Percentiles rank a stretch among this genome's conserved stretches.
These are phyloP conservation scores for Melitaea cinxia DNA, from an alignment of 1,140 invertebrate species.

Conservation along the genomic window DNA sequence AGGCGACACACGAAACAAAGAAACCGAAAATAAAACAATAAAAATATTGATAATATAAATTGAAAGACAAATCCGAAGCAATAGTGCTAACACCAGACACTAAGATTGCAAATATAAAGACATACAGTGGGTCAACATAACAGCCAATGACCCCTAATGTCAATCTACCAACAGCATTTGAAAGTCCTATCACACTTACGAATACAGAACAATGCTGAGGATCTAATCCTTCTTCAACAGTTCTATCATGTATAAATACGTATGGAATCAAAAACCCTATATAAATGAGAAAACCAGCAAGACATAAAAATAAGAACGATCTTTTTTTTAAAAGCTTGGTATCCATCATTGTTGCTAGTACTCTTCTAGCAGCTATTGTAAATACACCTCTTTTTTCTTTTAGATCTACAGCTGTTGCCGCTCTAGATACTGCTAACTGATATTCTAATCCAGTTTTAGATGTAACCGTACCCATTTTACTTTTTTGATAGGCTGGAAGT, in stretches of 20 bases:
- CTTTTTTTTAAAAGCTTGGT: slow-evolving; percentile 58
- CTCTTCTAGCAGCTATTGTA: slow-evolving; percentile 66
- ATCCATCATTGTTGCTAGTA: slow-evolving; percentile 76
- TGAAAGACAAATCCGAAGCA: slow-evolving; percentile 55
- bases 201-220: slow-evolving; percentile 53
- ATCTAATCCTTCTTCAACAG: slow-evolving; percentile 50
- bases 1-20: slow-evolving; percentile 54
- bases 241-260: slow-evolving; percentile 61
- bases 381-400: slow-evolving; percentile 64
- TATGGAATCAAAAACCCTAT: slow-evolving; percentile 69
- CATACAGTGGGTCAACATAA: slow-evolving; percentile 55
- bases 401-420: slow-evolving; percentile 65
- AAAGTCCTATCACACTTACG: slow-evolving; percentile 62
- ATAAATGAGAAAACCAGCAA: slow-evolving; percentile 60
- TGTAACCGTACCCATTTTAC: slow-evolving; percentile 50
- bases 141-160: slow-evolving; percentile 55
- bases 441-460: slow-evolving; percentile 72
- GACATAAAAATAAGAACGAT: slow-evolving; percentile 62
- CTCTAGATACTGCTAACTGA: slow-evolving; percentile 69
- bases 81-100: slow-evolving; percentile 54
- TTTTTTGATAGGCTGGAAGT: slow-evolving; percentile 89
- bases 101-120: slow-evolving; percentile 47
- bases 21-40: slow-evolving; percentile 68
- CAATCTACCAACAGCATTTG: slow-evolving; percentile 64
- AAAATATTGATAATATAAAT: slow-evolving; percentile 63